Base-by-base conservation (phyloP, 2,888 invertebrate species). In the Tipula helvola region DNA sequence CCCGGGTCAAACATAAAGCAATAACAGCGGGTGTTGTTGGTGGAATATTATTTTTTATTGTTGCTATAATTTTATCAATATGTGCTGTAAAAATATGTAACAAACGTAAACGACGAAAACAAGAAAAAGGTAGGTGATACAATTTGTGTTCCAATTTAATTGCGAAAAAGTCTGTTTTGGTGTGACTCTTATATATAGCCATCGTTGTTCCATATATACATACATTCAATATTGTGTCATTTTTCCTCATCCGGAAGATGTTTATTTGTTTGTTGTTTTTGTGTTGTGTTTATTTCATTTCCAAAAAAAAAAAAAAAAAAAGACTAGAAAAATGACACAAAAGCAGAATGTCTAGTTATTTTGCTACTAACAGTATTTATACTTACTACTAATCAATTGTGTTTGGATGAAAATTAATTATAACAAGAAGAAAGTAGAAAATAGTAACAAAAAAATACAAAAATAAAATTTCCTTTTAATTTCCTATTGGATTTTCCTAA, bases 61-160 rank as follows among this genome's bases (percentile, higher is more conserved):
- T 98, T 90, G 98, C 98, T 92, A 97, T 98, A 92, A 97, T 98
- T 91, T 95, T 99, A 90, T 98, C 98, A 90, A 96, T 98, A 91
- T 98, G 98, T 93, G 97, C 98, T 90, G 98, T 98, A 91, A 98
- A 98, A 94, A 98, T 98, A 92, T 98, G 98, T 95, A 98, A 98
- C 94, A 97, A 98, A 93, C 94, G 98, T 91, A 98, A 98, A 93
- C 95, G 98, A 90, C 96, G 97, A 94, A 98, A 97, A 95, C 97
- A 98, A 93, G 97, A 98, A 93, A 98, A 98, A 97, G 98, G 98
- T 98, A 97, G 98, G 98, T 98, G 94, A 93, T 93, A 90, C 87
- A 84, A 86, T 86, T 87, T 86, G 87, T 87, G 85, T 83, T 85
- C 87, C 88, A 87, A 87, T 86, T 84, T 86, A 18, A 52, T 52